phyloP scores from a whole-genome alignment of 2,113 vertebrate genomes.

The Verasper variegatus region DNA sequence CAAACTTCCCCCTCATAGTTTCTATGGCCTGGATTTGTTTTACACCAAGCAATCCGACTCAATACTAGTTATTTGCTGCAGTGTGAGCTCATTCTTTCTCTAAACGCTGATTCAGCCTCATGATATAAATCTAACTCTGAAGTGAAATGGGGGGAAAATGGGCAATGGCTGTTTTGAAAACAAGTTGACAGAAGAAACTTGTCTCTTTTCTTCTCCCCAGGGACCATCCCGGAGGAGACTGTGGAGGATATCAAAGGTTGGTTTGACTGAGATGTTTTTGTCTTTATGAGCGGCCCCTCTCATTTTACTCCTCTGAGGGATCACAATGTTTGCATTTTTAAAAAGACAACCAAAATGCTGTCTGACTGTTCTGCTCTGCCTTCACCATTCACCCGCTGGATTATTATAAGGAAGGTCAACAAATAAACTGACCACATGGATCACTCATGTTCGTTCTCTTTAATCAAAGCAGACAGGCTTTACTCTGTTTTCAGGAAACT shows the following conservation, averaged over 20 bases:
- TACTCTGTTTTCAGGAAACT: no score
- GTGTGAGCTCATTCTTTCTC: neutral
- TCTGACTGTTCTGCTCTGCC: no score
- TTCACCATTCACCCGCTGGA: neutral
- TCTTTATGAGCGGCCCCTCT: neutral
- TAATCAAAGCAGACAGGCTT: no score
- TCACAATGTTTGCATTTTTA: neutral
- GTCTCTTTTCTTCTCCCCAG: slow-evolving; percentile 69
- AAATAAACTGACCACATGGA: neutral
- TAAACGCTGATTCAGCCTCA: slow-evolving; percentile 1
- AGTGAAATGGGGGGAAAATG: no score
- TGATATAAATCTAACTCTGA: no score
- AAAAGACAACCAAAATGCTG: neutral
- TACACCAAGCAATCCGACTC: neutral
- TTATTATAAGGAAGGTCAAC: neutral
- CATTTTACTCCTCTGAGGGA: neutral
- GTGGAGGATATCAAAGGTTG: slow-evolving; percentile 98
- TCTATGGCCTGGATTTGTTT: neutral
- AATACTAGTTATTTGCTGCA: neutral
- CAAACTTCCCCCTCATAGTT: neutral
- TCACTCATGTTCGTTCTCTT: neutral
- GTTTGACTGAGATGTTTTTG: slow-evolving; percentile 14
- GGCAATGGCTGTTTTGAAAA: no score
- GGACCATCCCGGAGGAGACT: slow-evolving; percentile 91
- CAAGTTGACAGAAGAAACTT: no score